A percentile compares a stretch with the other conserved stretches of the same genome.
Conservation (phyloP, 2,888 invertebrate genomes). For the Eristalinus sepulchralis region DNA sequence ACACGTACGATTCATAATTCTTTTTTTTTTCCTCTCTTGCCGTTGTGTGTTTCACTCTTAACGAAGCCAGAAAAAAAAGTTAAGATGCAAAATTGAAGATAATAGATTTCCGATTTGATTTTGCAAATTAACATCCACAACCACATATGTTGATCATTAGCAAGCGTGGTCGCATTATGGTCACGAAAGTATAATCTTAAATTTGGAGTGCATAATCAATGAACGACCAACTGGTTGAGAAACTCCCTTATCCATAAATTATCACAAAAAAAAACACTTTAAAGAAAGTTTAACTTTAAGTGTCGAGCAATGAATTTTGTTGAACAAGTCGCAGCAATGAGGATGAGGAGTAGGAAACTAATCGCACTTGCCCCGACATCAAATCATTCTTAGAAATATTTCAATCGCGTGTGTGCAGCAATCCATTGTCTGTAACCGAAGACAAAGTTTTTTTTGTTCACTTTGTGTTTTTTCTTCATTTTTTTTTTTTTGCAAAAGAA, state of each 20-base stretch:
- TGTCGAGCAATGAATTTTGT: constrained; percentile 39
- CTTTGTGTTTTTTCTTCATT: constrained; percentile 19
- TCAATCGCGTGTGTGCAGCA: constrained; percentile 62
- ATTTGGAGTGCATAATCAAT: neutral
- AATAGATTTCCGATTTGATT: constrained; percentile 17
- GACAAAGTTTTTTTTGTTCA: constrained; percentile 41
- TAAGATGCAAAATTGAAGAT: constrained; percentile 6
- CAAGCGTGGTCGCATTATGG: neutral
- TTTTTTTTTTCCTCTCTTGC: neutral
- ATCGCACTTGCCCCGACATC: constrained; percentile 4
- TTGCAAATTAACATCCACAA: neutral
- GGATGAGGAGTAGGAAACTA: constrained; percentile 15
- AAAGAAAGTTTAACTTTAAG: constrained; percentile 15
- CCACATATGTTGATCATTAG: neutral
- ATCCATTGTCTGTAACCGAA: constrained; percentile 31
- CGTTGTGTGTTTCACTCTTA: neutral
- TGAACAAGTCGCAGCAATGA: constrained; percentile 23
- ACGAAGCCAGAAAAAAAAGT: neutral
- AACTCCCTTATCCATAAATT: neutral
- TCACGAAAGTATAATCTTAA: neutral
- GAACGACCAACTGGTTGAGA: neutral
- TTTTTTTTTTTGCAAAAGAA: constrained; percentile 41
- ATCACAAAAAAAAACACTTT: neutral
- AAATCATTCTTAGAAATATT: constrained; percentile 53
- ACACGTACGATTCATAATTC: constrained; percentile 21